Evolutionary conservation across 2,797 vertebrate genomes (phyloP).

Genomic region (Peromyscus attwateri): DNA sequence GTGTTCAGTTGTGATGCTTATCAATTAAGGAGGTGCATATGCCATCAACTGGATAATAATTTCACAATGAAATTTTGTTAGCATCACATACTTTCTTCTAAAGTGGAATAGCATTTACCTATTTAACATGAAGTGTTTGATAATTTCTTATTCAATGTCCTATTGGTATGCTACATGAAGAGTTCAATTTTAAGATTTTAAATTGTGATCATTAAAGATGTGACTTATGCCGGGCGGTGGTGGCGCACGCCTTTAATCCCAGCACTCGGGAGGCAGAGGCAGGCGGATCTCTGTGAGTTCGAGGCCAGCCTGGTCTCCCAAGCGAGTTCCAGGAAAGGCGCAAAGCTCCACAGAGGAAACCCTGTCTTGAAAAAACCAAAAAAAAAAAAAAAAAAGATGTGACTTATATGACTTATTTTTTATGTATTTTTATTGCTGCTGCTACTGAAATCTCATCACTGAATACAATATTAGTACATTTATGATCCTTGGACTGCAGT

Average conservation of each 20-base stretch:
- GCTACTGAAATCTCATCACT: neutral
- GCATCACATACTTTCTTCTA: constrained; percentile 89
- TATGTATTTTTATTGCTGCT: constrained; percentile 34
- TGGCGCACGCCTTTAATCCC: too few relatives aligned
- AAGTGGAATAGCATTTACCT: constrained; percentile 92
- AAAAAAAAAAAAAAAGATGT: too few relatives aligned
- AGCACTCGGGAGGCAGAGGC: too few relatives aligned
- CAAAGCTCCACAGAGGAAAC: too few relatives aligned
- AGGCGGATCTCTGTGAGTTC: too few relatives aligned
- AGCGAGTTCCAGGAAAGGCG: too few relatives aligned
- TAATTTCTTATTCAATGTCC: neutral
- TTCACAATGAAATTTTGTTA: constrained; percentile 93
- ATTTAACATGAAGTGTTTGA: constrained; percentile 94
- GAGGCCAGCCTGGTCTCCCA: too few relatives aligned
- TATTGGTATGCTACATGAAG: constrained; percentile 92
- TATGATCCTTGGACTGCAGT: constrained; percentile 91
- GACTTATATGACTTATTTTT: constrained; percentile 95
- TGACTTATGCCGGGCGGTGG: too few relatives aligned
- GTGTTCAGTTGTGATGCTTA: neutral
- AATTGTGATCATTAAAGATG: constrained; percentile 92
- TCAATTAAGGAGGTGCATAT: neutral
- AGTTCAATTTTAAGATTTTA: constrained; percentile 95
- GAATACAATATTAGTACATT: neutral
- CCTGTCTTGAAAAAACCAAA: too few relatives aligned
- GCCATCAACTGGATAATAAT: constrained; percentile 92